Base-by-base conservation (phyloP, 1,140 invertebrate species). In the Octopus bimaculoides region DNA sequence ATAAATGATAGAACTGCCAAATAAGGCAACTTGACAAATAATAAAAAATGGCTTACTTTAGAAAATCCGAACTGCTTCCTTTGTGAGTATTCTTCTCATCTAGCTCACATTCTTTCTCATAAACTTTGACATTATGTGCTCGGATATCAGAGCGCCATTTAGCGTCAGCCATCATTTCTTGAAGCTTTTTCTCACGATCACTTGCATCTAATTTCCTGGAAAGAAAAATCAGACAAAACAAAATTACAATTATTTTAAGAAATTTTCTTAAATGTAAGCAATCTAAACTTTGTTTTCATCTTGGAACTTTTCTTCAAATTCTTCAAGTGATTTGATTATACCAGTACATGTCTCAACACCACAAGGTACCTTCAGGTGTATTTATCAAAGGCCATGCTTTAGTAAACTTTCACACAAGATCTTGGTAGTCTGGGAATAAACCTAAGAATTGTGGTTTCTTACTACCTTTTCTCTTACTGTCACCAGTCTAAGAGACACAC, bases 161-260 rank as follows among this genome's bases (percentile, higher is more conserved):
- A 2, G 94, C 95, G 91, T 96, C 94, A 53, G 92, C 88, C 92
- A 95, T 94, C 96, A 98, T 98, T 90, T 96, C 95, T 76, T 92
- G 91, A 80, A 95, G 89, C 78, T 91, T 91, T 74, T 90, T 91
- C 86, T 95, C 93, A 82, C 93, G 94, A 87, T 97, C 95, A 75
- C 84, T 83, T 17, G 81, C 85, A 71, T 83, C 84, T 77, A 86
- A 75, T 55, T 84, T 85, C 26, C 14, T 14, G 17, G 5, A 14
- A 75, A 52, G 52, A 75, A 75, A 75, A 75, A 10, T 0, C 20
- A 14, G 6, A 71, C 6, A 71, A 71, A 71, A 17, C 4, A 71
- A n/a, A 12, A 17, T 12, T 61, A 61, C 17, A 61, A 61, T 61
- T 61, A 61, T 61, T 12, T 61, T 1, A 61, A 17, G 17, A 3